Evolutionary conservation across 2,797 vertebrate genomes (phyloP).

Genomic region (Channallabes apus): DNA sequence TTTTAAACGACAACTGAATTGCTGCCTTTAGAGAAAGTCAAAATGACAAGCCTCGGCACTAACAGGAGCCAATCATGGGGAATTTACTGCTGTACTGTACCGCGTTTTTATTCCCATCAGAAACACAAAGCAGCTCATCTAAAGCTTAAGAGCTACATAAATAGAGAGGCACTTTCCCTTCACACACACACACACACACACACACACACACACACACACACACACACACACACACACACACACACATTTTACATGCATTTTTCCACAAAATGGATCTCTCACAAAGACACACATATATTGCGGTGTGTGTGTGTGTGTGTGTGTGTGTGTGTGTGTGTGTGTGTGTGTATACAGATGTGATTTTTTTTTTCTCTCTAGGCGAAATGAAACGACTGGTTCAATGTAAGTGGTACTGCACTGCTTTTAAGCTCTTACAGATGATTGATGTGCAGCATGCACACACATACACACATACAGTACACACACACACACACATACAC

Average conservation of each 20-base stretch:
- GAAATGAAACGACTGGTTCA: constrained; percentile 46
- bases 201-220: too few species aligned
- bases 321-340: not conserved
- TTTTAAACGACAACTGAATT: constrained; percentile 39
- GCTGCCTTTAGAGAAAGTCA: constrained; percentile 56
- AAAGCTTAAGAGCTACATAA: constrained; percentile 58
- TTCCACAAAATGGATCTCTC: not conserved
- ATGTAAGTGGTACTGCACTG: constrained; percentile 63
- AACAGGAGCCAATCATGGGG: constrained; percentile 68
- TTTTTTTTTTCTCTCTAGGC: constrained; percentile 37
- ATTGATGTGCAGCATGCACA: constrained; percentile 62
- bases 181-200: constrained; percentile 46
- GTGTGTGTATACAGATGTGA: constrained; percentile 4
- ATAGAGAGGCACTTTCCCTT: constrained; percentile 56
- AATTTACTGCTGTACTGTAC: constrained; percentile 60
- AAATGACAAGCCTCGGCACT: constrained; percentile 65
- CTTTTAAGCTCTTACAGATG: constrained; percentile 69
- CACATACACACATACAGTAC: constrained; percentile 49
- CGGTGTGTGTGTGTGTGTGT: not conserved
- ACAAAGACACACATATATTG: constrained; percentile 17
- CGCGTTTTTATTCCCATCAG: constrained; percentile 58
- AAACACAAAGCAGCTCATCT: constrained; percentile 63
- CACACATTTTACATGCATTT: constrained; percentile 14
- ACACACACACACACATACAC: too few species aligned
- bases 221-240: too few species aligned